Evolutionary conservation across 1,140 invertebrate genomes (phyloP), one percentile per base, ranked within the genome.

Genomic region (Monomorium pharaonis): DNA sequence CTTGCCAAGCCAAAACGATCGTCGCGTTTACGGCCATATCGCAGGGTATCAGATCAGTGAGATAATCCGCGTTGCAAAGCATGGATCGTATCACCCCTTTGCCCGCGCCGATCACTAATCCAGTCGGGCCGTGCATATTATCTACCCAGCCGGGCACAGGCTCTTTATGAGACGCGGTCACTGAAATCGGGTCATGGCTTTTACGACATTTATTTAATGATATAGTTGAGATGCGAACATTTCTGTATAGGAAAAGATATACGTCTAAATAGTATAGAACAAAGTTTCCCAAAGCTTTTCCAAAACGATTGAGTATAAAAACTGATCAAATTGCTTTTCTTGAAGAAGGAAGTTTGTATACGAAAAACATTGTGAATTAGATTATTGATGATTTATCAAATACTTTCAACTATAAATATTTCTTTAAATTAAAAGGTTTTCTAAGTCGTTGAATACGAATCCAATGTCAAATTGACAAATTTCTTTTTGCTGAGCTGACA

Each of bases 41-140:
- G 21, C 97, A 97, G 0, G 97, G 96, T 87, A 98, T 95, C 89
- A 98, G 94, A 95, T 98, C 94, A 77, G 96, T 91, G 90, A 92
- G 12, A 92, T 95, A 65, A 94, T 94, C 67, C 83, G 85, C 94
- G 91, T 96, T 93, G 24, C 95, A 94, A 10, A 97, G 96, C 96
- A 98, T 97, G 1, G 97, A 96, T 3, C 96, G 95, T 16, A 98
- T 95, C 0, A 98, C 95, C 84, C 98, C 98, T 94, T 98, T 98
- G 63, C 98, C 98, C 83, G 96, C 97, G 0, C 96, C 97, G 44
- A 97, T 96, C 88, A 98, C 94, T 3, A 98, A 90, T 4, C 97
- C 98, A 62, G 98, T 98, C 0, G 98, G 98, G 44, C 98, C 98
- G 93, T 99, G 99, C 69, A 98, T 95, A 89, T 99, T 99, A 92